Conservation (phyloP, 2,797 vertebrate species). For the Toxotes lorentzi region DNA sequence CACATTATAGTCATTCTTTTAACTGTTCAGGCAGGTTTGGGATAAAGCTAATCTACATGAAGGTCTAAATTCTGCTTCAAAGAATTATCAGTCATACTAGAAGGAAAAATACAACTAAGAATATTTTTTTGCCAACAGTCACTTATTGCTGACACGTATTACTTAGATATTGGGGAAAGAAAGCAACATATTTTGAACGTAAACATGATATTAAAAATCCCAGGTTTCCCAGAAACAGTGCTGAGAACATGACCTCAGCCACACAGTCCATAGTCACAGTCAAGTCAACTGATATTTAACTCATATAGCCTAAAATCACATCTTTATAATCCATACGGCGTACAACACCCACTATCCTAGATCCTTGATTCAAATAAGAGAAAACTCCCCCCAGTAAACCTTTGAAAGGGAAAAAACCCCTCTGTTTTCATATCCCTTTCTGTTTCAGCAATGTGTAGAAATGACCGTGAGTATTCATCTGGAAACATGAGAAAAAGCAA, state of each 20-base stretch:
- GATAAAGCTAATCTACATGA: background rate
- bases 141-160: too few species aligned
- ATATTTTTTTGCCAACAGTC: slow-evolving; percentile 2
- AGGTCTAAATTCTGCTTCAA: background rate
- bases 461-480: background rate
- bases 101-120: background rate
- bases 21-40: background rate
- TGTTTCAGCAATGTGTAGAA: background rate
- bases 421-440: background rate
- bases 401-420: background rate
- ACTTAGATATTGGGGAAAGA: background rate
- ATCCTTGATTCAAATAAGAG: background rate
- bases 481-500: background rate
- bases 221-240: background rate
- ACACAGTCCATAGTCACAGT: background rate
- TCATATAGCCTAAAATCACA: background rate
- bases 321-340: background rate
- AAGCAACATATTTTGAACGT: background rate
- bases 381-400: background rate
- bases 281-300: background rate
- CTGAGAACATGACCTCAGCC: background rate
- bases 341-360: background rate
- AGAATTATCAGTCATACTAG: background rate
- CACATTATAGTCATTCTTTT: background rate
- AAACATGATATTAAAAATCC: background rate